phyloP scores from a whole-genome alignment of 2,888 invertebrate genomes.

The Mamestra brassicae region DNA sequence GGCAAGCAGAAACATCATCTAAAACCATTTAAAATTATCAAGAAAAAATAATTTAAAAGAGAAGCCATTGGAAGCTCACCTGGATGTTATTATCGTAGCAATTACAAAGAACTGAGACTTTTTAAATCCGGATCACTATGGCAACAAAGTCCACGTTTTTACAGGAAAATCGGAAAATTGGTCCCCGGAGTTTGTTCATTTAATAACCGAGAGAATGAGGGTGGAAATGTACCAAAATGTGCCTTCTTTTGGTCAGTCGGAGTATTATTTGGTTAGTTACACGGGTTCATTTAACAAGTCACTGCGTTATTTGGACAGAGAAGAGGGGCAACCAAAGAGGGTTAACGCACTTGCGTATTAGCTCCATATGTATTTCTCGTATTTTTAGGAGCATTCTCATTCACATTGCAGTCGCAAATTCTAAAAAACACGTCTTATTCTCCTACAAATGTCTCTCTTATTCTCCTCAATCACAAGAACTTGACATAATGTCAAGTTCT shows the following conservation, averaged over 20 bases:
- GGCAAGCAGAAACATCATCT: background rate
- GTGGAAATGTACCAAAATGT: constrained; percentile 45
- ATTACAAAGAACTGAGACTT: constrained; percentile 31
- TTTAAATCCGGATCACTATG: constrained; percentile 32
- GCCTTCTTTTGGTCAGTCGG: constrained; percentile 49
- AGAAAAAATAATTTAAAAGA: constrained; percentile 3
- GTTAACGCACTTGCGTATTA: constrained; percentile 17
- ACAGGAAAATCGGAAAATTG: constrained; percentile 38
- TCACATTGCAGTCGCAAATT: no score
- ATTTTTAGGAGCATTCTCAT: no score
- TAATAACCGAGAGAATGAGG: constrained; percentile 41
- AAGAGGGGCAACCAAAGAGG: constrained; percentile 34
- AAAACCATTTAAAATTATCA: constrained; percentile 21
- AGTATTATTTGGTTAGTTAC: constrained; percentile 54
- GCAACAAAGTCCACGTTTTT: constrained; percentile 29
- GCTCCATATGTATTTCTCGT: background rate
- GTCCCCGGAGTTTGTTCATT: constrained; percentile 36
- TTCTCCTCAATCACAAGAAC: no score
- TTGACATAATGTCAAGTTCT: no score
- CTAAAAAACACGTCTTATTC: no score
- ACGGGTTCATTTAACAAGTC: constrained; percentile 53
- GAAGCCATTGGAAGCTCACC: constrained; percentile 21
- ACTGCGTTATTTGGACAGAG: constrained; percentile 46
- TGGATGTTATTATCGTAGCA: constrained; percentile 26
- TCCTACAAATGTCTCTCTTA: no score